Base-by-base conservation (phyloP, 1,140 invertebrate genomes). In the Caenorhabditis briggsae region DNA sequence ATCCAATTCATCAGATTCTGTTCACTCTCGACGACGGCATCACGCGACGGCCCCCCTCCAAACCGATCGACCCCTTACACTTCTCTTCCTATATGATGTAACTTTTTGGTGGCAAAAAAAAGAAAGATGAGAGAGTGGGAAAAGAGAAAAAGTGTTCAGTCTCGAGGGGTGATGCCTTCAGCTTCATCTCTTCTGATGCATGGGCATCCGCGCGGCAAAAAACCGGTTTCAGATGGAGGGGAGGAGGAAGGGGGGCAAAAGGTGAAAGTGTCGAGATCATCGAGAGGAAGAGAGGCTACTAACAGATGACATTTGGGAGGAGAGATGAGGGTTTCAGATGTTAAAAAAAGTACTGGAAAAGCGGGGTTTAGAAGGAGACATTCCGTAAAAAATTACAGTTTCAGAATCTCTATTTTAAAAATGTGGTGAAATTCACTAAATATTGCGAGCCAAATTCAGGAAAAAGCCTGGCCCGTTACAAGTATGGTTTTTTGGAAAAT, bases 241-340 rank as follows among this genome's bases (percentile, higher is more conserved):
- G 64, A 48, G 64, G 64, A 41, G 16, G 23, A 50, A 23, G n/a
- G 16, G 16, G 58, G 53, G 43, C 6, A 59, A 58, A 14, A 83
- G 58, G 82, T 61, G 55, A 59, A 59, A 83, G 82, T 83, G 55
- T 83, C 55, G 82, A 61, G 55, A 61, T 61, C 41, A 58, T 58
- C 53, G 58, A 83, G 82, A 83, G 53, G 55, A 59, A 59, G 58
- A 48, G 9, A 33, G 53, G 55, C 53, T 59, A 58, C 82, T 61
- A 18, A 9, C n/a, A 33, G 1, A 33, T 33, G 33, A 33, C 33
- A 33, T 33, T 50, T 50, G 70, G n/a, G 23, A 46, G 14, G n/a
- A 18, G 16, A 61, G 23, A 33, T 11, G 23, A 20, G n/a, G n/a
- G 59, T n/a, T 58, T 14, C n/a, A n/a, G 11, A 61, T 25, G 11